Conservation (phyloP, 1,140 invertebrate genomes). For the Eurosta solidaginis region DNA sequence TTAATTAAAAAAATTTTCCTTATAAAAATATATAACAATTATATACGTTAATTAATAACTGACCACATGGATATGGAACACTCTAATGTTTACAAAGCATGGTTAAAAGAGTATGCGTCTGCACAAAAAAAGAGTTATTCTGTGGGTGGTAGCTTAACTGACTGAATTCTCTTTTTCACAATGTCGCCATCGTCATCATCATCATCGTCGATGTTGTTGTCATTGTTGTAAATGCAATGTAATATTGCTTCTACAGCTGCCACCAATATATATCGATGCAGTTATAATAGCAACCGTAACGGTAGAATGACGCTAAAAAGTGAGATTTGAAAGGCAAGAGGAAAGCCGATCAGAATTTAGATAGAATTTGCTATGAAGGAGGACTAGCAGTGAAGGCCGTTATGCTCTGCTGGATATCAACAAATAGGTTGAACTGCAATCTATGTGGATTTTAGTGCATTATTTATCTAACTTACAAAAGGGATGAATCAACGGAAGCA, state of each 20-base stretch:
- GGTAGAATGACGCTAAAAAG: neutral
- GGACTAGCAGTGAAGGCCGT: neutral
- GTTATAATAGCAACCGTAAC: neutral
- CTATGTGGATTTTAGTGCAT: neutral
- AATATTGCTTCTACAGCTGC: neutral
- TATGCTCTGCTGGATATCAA: too few relatives aligned
- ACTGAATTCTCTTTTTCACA: neutral
- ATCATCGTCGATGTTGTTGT: neutral
- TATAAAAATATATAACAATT: too few relatives aligned
- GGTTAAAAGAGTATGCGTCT: too few relatives aligned
- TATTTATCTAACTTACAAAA: neutral
- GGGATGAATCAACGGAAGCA: neutral
- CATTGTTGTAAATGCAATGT: neutral
- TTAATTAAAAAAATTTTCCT: too few relatives aligned
- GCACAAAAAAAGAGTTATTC: too few relatives aligned
- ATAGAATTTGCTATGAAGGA: neutral
- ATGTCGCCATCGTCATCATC: neutral
- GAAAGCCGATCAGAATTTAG: neutral
- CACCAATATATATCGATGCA: neutral
- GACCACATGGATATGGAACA: too few relatives aligned
- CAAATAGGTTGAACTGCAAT: neutral
- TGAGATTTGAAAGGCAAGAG: neutral
- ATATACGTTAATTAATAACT: too few relatives aligned
- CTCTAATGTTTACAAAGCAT: too few relatives aligned
- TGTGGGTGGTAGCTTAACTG: too few relatives aligned